Evolutionary conservation across 2,113 vertebrate genomes (phyloP).

Genomic region (Bathybates hornii): DNA sequence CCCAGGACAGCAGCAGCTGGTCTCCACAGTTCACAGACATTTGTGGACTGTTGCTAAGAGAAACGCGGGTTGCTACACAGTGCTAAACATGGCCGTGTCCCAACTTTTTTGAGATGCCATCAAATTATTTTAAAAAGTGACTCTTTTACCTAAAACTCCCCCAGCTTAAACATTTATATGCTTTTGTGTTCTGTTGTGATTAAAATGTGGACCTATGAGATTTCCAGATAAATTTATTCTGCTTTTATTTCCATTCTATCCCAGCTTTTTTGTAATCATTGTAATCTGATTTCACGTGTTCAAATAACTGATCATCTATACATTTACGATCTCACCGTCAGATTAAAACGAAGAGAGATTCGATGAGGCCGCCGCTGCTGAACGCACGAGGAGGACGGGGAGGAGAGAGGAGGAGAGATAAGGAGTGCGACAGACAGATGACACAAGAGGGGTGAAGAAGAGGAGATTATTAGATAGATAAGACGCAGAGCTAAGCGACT

Average conservation of each 20-base stretch:
- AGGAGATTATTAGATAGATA: background rate
- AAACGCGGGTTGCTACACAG: accelerated
- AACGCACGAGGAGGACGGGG: background rate
- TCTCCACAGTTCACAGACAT: background rate
- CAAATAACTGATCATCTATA: background rate
- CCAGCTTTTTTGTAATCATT: background rate
- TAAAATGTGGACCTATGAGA: background rate
- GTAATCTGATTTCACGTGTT: background rate
- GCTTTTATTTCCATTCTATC: background rate
- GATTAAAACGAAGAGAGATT: background rate
- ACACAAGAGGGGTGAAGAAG: background rate
- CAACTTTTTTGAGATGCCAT: background rate
- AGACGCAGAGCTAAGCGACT: background rate
- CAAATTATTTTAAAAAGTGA: background rate
- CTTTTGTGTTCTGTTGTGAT: background rate
- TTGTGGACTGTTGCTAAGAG: background rate
- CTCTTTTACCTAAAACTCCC: background rate
- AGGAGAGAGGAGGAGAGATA: background rate
- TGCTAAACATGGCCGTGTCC: background rate
- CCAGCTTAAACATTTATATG: background rate
- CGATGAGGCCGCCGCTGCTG: background rate
- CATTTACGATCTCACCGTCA: background rate
- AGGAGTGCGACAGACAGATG: background rate
- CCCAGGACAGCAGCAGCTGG: background rate
- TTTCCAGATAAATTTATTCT: background rate